A percentile compares a stretch with the other conserved stretches of the same genome.
Evolutionary conservation across 2,888 invertebrate species (phyloP).

Genomic region (Leptinotarsa peninsularis): DNA sequence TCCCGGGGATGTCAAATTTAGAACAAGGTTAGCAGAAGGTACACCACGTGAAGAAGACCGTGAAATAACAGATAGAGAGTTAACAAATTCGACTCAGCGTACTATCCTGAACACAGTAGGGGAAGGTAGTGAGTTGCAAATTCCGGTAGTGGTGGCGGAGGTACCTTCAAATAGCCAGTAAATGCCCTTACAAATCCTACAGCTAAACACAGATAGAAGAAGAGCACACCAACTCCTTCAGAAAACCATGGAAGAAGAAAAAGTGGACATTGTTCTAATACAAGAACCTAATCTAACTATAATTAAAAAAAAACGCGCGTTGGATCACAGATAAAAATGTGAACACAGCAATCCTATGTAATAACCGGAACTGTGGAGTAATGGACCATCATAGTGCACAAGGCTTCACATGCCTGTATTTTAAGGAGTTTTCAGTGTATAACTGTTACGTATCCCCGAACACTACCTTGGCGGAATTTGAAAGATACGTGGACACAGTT

Average conservation of each 20-base stretch:
- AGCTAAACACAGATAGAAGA: slow-evolving; percentile 2
- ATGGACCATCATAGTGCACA: not conserved
- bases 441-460: slow-evolving; percentile 27
- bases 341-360: not conserved
- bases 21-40: not conserved
- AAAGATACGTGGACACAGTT: not conserved
- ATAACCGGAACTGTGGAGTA: slow-evolving; percentile 17
- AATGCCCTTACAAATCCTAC: slow-evolving; percentile 15
- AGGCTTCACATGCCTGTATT: not conserved
- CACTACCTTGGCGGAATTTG: not conserved
- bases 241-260: not conserved
- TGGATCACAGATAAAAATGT: slow-evolving; percentile 2
- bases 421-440: not conserved
- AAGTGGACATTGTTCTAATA: not conserved
- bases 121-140: not conserved
- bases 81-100: not conserved
- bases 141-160: not conserved
- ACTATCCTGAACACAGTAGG: not conserved
- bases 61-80: not conserved
- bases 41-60: no score
- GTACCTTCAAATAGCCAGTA: not conserved
- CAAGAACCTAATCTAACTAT: slow-evolving; percentile 1
- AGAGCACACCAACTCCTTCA: not conserved
- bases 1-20: not conserved
- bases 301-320: not conserved